Conservation (phyloP, 2,797 vertebrate species). For the Bovichtus variegatus region DNA sequence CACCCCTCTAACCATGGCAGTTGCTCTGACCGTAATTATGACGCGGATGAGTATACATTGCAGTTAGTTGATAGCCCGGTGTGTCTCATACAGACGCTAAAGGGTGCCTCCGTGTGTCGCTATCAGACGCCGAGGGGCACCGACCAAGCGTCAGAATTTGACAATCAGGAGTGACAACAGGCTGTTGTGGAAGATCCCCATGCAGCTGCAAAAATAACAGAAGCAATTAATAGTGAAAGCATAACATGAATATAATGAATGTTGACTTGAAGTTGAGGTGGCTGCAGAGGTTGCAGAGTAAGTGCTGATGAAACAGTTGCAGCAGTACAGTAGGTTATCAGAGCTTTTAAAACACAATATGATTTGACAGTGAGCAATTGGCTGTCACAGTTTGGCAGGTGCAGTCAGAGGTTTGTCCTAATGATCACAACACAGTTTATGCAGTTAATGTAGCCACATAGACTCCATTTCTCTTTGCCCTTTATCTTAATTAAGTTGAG, state of each 20-base stretch:
- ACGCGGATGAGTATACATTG: neutral
- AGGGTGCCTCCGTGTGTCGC: too few species aligned
- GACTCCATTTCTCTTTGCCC: conserved; percentile 23
- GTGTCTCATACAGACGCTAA: neutral
- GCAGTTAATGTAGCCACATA: neutral
- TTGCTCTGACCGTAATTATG: too few species aligned
- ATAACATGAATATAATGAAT: neutral
- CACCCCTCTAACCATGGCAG: too few species aligned
- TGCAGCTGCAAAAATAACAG: neutral
- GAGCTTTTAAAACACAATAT: conserved; percentile 38
- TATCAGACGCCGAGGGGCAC: too few species aligned
- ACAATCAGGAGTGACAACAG: too few species aligned
- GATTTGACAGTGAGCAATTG: conserved; percentile 49
- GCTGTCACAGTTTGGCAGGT: conserved; percentile 41
- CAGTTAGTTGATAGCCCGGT: neutral
- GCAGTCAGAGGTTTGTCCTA: conserved; percentile 15
- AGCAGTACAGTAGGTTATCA: conserved; percentile 20
- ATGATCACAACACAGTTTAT: neutral
- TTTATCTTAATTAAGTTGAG: conserved; percentile 43
- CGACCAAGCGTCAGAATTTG: too few species aligned
- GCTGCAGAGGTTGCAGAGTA: conserved; percentile 35
- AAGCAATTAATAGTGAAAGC: conserved; percentile 16
- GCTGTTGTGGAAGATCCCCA: neutral
- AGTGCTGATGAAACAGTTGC: conserved; percentile 46
- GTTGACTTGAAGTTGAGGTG: conserved; percentile 18